Percentiles rank a stretch among this genome's conserved stretches.
Evolutionary conservation across 1,140 invertebrate genomes (phyloP).

Genomic region (Vanessa tameamea): DNA sequence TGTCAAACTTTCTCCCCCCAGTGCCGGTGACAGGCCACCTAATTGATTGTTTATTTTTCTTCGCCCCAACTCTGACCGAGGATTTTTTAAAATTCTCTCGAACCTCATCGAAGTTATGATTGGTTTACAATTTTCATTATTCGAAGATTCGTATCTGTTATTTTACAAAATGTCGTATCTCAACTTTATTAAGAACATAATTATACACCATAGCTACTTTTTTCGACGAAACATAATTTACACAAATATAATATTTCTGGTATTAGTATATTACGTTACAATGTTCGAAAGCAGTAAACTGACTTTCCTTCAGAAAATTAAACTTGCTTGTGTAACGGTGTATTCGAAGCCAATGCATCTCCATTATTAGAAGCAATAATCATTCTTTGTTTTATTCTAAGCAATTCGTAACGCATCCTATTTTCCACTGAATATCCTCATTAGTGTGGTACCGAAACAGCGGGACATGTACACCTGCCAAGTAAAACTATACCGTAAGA

Average conservation of each 20-base stretch:
- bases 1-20: conserved; percentile 41
- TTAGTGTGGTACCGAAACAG: conserved; percentile 60
- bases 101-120: conserved; percentile 60
- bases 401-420: conserved; percentile 32
- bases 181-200: neutral
- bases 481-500: neutral
- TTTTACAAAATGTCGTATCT: conserved; percentile 1
- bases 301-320: neutral
- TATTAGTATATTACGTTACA: no score
- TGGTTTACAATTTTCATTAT: conserved; percentile 39
- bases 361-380: conserved; percentile 7
- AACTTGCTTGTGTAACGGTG: neutral
- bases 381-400: conserved; percentile 24
- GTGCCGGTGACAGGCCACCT: conserved; percentile 62
- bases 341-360: neutral
- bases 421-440: conserved; percentile 31
- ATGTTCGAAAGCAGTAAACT: neutral
- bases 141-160: neutral
- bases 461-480: conserved; percentile 37
- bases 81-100: conserved; percentile 49
- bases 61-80: conserved; percentile 37
- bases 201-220: neutral
- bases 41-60: conserved; percentile 71
- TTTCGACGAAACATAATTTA: neutral
- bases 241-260: no score